Base-by-base conservation (phyloP, 1,140 invertebrate species). In the Hyles euphorbiae region DNA sequence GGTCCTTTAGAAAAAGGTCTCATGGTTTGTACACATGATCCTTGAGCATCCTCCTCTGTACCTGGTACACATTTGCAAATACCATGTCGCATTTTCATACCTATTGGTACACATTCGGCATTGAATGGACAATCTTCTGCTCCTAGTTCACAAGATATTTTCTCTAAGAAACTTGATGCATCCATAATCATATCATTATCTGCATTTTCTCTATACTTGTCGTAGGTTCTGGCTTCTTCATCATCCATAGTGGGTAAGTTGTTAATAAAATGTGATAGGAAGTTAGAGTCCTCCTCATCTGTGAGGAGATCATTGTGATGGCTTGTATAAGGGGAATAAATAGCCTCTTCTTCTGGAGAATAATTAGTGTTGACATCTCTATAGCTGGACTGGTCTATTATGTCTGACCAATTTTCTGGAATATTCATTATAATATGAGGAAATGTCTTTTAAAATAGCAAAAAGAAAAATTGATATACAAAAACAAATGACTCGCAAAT, bases 1-100 rank as follows among this genome's bases (percentile, higher is more conserved):
- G 79, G 78, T 3, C 76, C 83, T 63, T 83, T 86, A 3, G 87
- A 82, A 70, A 76, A 90, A 7, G 87, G 78, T 58, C 85, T 73
- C 1, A 70, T 59, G n/a, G 64, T 64, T 59, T 76, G 74, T 10
- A 86, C 69, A 73, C 85, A 88, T 0, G 66, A 45, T 1, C 83
- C 82, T 64, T 86, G 76, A 5, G 71, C 47, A 66, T 80, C 86
- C 55, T 83, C 83, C 56, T 81, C 79, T 10, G 81, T 84, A 9
- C 92, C 93, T 11, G 87, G 73, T 44, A 90, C 80, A 80, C 95
- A 96, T 72, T 91, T 88, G 70, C 95, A 96, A 22, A 93, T 80
- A 3, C 95, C 94, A 67, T 90, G 90, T 44, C 90, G 74, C 7
- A 89, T 85, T 75, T 92, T 92, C 6, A 90, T 61, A 6, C 81